Percentiles rank a stretch among this genome's conserved stretches.
Conservation (phyloP, 1,140 invertebrate species). For the Aporrectodea caliginosa region DNA sequence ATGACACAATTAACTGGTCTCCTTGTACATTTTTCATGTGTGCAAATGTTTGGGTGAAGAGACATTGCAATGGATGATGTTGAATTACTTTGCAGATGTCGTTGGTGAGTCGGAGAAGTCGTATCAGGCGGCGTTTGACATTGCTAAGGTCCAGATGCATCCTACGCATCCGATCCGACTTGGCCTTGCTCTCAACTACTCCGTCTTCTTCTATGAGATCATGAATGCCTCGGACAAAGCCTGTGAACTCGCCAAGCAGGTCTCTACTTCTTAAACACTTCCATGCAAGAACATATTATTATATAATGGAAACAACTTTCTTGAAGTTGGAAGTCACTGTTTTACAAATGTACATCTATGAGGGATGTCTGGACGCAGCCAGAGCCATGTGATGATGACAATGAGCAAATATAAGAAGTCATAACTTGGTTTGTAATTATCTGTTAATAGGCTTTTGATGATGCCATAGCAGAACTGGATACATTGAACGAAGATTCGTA, state of each 20-base stretch:
- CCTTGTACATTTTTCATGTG: no score
- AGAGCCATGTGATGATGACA: not conserved
- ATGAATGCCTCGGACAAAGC: conserved; percentile 96
- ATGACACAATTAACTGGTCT: no score
- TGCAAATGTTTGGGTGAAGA: no score
- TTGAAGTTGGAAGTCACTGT: no score
- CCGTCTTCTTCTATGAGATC: conserved; percentile 99
- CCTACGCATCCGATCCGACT: conserved; percentile 97
- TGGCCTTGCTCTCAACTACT: no score
- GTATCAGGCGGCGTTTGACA: conserved; percentile 97
- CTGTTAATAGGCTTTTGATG: conserved; percentile 88
- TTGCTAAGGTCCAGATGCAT: conserved; percentile 97
- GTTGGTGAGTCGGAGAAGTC: conserved; percentile 48
- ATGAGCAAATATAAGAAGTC: no score
- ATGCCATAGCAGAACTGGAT: conserved; percentile 95
- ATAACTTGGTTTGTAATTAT: no score
- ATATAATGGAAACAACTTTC: no score
- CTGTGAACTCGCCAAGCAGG: conserved; percentile 97
- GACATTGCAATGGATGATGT: no score
- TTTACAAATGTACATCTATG: no score
- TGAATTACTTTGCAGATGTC: conserved; percentile 17
- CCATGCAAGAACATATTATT: no score
- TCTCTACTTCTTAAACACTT: not conserved
- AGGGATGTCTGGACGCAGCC: no score
- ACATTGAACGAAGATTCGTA: conserved; percentile 95